These are phyloP conservation scores for Drosophila differens DNA, from an alignment of 2,888 invertebrate genomes.

Conservation along the genomic window DNA sequence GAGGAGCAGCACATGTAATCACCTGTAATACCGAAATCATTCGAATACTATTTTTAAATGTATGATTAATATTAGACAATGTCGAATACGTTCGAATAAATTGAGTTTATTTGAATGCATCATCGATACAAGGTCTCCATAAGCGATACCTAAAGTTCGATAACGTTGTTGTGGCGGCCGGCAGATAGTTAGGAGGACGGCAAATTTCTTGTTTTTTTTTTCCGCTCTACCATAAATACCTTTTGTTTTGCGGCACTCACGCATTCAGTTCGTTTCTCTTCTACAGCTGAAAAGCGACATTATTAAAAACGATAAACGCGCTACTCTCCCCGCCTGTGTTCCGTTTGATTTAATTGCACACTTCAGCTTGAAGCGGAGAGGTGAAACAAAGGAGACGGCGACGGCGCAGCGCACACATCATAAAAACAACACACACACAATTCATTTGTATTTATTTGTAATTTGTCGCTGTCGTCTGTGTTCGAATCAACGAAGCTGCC, in stretches of 20 bases:
- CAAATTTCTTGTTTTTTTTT: slow-evolving; percentile 62
- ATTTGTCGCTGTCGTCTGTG: slow-evolving; percentile 42
- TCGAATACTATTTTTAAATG: slow-evolving; percentile 48
- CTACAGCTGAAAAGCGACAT: slow-evolving; percentile 51
- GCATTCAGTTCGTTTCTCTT: slow-evolving; percentile 67
- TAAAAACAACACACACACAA: slow-evolving; percentile 47
- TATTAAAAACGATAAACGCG: slow-evolving; percentile 46
- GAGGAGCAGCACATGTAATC: slow-evolving; percentile 60
- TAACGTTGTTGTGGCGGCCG: slow-evolving; percentile 43
- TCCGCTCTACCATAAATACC: slow-evolving; percentile 63
- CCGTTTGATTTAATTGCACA: slow-evolving; percentile 50
- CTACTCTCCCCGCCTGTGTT: slow-evolving; percentile 46
- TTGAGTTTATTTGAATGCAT: slow-evolving; percentile 17
- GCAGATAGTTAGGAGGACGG: slow-evolving; percentile 27
- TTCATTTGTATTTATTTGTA: slow-evolving; percentile 42
- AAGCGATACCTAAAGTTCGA: slow-evolving; percentile 3
- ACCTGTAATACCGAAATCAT: slow-evolving; percentile 28
- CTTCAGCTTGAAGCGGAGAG: slow-evolving; percentile 56
- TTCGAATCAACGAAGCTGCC: slow-evolving; percentile 46
- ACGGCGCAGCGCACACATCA: slow-evolving; percentile 58
- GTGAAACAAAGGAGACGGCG: slow-evolving; percentile 73
- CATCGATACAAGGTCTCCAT: slow-evolving; percentile 12
- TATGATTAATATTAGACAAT: slow-evolving; percentile 24
- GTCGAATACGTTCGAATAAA: slow-evolving; percentile 13
- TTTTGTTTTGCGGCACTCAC: slow-evolving; percentile 67